These are phyloP conservation scores for Peromyscus melanophrys DNA, from an alignment of 2,797 vertebrate genomes.

Conservation along the genomic window DNA sequence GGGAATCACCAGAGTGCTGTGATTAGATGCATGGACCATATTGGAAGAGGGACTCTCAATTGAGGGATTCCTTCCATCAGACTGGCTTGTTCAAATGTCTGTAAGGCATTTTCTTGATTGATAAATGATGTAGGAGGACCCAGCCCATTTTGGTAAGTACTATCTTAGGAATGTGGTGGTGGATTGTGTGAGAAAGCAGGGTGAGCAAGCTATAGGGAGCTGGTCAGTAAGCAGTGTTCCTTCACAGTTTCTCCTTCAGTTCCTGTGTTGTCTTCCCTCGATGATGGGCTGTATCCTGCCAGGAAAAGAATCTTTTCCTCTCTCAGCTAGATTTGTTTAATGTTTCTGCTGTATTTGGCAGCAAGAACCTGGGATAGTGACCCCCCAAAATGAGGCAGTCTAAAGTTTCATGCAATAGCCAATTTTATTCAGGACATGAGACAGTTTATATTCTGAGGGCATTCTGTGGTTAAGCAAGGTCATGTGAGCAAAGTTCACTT, in stretches of 20 bases:
- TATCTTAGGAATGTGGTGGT: neutral
- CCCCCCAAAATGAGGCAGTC: no score
- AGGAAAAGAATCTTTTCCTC: neutral
- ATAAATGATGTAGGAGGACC: neutral
- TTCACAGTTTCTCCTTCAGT: neutral
- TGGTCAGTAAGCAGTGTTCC: neutral
- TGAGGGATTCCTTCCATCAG: neutral
- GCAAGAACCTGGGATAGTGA: no score
- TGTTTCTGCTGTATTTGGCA: neutral
- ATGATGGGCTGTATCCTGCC: neutral
- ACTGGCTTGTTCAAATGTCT: neutral
- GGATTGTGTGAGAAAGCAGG: neutral
- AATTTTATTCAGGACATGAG: no score
- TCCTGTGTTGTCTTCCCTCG: neutral
- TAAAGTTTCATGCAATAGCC: no score
- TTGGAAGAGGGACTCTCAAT: neutral
- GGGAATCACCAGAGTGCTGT: neutral
- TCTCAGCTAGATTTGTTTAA: neutral
- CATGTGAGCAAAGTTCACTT: no score
- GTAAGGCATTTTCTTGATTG: neutral
- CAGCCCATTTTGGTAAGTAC: neutral
- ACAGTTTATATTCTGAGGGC: no score
- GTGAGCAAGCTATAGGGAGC: neutral
- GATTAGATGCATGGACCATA: neutral
- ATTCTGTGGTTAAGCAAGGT: no score